Evolutionary conservation across 2,113 vertebrate species (phyloP), one percentile per base, ranked within the genome.

Genomic region (Accipiter cooperii): DNA sequence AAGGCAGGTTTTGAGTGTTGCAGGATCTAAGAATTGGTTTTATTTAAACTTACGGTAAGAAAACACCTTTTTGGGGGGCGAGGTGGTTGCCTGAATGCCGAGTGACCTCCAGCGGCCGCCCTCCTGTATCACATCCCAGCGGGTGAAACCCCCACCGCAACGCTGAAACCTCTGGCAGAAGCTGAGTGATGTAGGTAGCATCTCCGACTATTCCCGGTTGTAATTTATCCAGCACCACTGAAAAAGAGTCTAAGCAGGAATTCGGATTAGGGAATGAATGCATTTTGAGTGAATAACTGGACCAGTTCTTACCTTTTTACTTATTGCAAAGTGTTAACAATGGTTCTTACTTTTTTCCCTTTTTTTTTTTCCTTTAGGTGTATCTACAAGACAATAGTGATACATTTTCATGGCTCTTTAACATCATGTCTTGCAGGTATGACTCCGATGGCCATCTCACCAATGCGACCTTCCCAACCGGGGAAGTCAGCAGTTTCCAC

Each of bases 391-490:
- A 36, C 10, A 29, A 9, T 9, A 40, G 84, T 87, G 68, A 51
- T 75, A 55, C 68, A 25, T 85, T 95, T 69, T 76, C 54, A 69
- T 82, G 78, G 61, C 49, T 49, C 49, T 94, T 90, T 85, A 83
- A 51, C 33, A 57, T 92, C 71, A 14, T 95, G 77, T 97, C 42
- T 89, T 97, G 51, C 97, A 99, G 99, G 97, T 99, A 99, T 94
- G 99, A 99, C 96, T 96, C 97, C 0, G 98, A 99, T 78, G 99
- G 99, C 68, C 99, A 99, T 47, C 98, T 99, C 95, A 99, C 99
- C 97, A 99, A 99, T 34, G 98, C 98, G 57, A 99, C 99, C 42
- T 98, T 99, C 95, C 99, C 99, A 0, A 99, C 99, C 0, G 99
- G 99, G 33, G 99, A 99, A 81, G 99, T 99, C 94, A 99, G 98